phyloP scores from a whole-genome alignment of 2,888 invertebrate genomes.

The Neelides folsomi region DNA sequence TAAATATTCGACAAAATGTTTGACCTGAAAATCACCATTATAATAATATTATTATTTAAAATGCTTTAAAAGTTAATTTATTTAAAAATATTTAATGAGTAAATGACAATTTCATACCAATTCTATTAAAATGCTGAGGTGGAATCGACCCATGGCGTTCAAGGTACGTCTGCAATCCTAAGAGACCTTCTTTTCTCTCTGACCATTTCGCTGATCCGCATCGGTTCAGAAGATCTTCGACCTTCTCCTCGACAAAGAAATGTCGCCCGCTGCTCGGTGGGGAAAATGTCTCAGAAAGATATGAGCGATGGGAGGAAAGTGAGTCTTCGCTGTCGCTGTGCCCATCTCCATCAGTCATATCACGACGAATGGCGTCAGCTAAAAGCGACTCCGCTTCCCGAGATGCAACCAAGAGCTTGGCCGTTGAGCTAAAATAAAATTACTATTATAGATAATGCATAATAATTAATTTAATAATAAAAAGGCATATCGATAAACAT shows the following conservation, averaged over 20 bases:
- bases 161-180: conserved; percentile 61
- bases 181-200: conserved; percentile 85
- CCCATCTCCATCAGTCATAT: conserved; percentile 27
- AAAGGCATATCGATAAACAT: too few species aligned
- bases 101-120: conserved; percentile 16
- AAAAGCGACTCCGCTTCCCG: conserved; percentile 74
- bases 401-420: conserved; percentile 63
- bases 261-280: conserved; percentile 27
- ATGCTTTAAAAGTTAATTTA: background rate
- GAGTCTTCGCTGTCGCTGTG: conserved; percentile 33
- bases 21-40: conserved; percentile 20
- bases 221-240: conserved; percentile 65
- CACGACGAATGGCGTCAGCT: conserved; percentile 50
- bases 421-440: conserved; percentile 19
- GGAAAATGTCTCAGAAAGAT: conserved; percentile 29
- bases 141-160: conserved; percentile 37
- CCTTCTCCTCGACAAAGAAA: conserved; percentile 46
- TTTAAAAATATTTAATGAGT: background rate
- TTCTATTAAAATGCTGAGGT: conserved; percentile 30
- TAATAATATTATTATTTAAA: background rate
- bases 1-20: conserved; percentile 61
- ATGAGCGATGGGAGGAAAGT: conserved; percentile 29
- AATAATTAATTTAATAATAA: background rate
- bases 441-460: background rate
- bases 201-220: conserved; percentile 86